These are phyloP conservation scores for Drosophila kohkoa DNA, from an alignment of 1,140 invertebrate genomes.

Conservation along the genomic window DNA sequence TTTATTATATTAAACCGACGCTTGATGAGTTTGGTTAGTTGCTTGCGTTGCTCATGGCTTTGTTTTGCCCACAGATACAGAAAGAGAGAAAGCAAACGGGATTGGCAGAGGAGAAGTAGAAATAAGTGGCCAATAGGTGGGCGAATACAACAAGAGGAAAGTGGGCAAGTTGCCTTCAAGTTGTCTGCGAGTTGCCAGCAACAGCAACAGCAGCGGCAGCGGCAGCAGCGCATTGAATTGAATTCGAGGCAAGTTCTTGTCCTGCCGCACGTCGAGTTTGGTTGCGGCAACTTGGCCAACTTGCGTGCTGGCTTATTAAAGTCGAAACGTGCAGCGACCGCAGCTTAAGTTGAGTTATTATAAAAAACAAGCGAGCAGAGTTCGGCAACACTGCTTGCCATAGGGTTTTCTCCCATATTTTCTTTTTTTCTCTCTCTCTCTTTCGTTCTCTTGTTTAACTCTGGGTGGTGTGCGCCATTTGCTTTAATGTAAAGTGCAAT, in stretches of 20 bases:
- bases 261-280: slow-evolving; percentile 43
- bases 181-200: slow-evolving; percentile 48
- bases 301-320: slow-evolving; percentile 82
- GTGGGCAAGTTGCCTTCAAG: slow-evolving; percentile 40
- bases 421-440: not conserved
- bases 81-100: not conserved
- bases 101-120: not conserved
- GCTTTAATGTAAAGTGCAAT: slow-evolving; percentile 79
- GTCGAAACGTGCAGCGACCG: slow-evolving; percentile 68
- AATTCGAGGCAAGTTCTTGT: slow-evolving; percentile 57
- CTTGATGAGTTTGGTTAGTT: slow-evolving; percentile 78
- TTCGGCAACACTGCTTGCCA: slow-evolving; percentile 1
- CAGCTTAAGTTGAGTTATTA: slow-evolving; percentile 81
- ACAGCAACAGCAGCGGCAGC: slow-evolving; percentile 30
- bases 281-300: slow-evolving; percentile 62
- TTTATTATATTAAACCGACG: slow-evolving; percentile 80
- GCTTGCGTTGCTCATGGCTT: slow-evolving; percentile 53
- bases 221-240: slow-evolving; percentile 62
- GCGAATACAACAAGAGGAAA: not conserved
- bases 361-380: slow-evolving; percentile 44
- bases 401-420: not conserved
- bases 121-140: slow-evolving; percentile 37
- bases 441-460: not conserved
- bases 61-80: slow-evolving; percentile 34
- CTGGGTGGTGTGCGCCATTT: slow-evolving; percentile 49